Base-by-base conservation (phyloP, 92 coral and sea anemone species). In the Diadumene lineata region DNA sequence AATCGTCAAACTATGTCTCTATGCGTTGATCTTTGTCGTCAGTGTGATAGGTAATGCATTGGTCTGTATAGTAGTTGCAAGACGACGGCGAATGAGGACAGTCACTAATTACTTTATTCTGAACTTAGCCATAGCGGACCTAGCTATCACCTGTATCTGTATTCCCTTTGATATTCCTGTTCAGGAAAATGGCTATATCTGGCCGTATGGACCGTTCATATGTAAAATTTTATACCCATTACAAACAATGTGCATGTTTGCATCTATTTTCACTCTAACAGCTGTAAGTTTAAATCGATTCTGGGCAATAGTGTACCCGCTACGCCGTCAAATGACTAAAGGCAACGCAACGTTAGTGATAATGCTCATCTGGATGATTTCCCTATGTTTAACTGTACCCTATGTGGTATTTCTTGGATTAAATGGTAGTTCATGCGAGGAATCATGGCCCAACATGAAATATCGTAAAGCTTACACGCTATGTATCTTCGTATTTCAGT, bases 101-200 rank as follows among this genome's bases (percentile, higher is more conserved):
- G 99, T 96, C 53, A 96, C 97, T 11, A 92, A 92, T 79, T 84
- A 91, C 63, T 96, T 96, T 84, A 93, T 96, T 60, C 72, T 96
- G 62, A 96, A 96, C 68, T 87, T 96, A 11, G 99, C 99, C 28
- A 80, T 84, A 16, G 90, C 97, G 10, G 99, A 96, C 64, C 85
- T 96, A 1, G 90, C 97, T 19, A 79, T 92, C 56, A 96, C 99
- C 2, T 88, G 90, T 25, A 81, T 92, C 27, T 96, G 99, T 50
- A 86, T 96, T 30, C 99, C 99, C 22, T 87, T 96, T 50, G 99
- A 96, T 67, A 90, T 96, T 33, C 97, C 87, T 22, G 97, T 93
- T 0, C 92, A 92, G 70, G 98, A 85, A n/a, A 96, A 86, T 34
- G 68, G 79, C 44, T 81, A 89, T 78, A 76, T 57, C 50, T 96